Evolutionary conservation across 2,888 invertebrate species (phyloP), one percentile per base, ranked within the genome.

Genomic region (Drosophila aldrichi): DNA sequence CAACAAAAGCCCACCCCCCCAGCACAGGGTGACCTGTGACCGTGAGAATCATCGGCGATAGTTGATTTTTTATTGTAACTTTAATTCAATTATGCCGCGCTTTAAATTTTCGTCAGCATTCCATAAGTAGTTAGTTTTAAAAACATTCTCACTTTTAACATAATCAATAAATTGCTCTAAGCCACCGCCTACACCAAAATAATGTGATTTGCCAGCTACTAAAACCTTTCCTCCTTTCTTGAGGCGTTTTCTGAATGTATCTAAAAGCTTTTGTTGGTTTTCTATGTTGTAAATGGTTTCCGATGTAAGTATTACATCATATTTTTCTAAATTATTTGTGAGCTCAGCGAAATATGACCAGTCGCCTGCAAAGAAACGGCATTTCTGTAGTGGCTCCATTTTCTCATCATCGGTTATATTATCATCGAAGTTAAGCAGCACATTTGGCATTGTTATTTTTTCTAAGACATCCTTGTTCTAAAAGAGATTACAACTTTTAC

Each of bases 151-250:
- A 54, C 93, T 92, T 66, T 93, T 89, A 8, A 98, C 82, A 57
- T 94, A 91, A 49, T 94, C 92, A 92, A 96, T 95, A 94, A 98
- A 99, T 80, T 96, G 95, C 74, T 95, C 93, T 44, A 96, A 94
- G 14, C 97, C 96, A 57, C 99, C 99, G 14, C 98, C 98, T 25
- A 98, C 97, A 74, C 99, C 99, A 94, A 99, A 99, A 92, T 99
- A 99, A 93, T 96, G 95, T 16, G 95, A 95, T 94, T 99, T 99
- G 4, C 97, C 98, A 59, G 98, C 98, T 63, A 99, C 92, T 91
- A 95, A 96, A 74, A 94, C 93, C 49, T 91, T 88, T 44, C 97
- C 98, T 77, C 94, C 95, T 0, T 69, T 16, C 80, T 94, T 95
- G 0, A 93, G 57, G 81, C 94, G 94, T 48, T 93, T 92, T 85